Conservation (phyloP, 2,888 invertebrate genomes). For the Coenonympha glycerion region DNA sequence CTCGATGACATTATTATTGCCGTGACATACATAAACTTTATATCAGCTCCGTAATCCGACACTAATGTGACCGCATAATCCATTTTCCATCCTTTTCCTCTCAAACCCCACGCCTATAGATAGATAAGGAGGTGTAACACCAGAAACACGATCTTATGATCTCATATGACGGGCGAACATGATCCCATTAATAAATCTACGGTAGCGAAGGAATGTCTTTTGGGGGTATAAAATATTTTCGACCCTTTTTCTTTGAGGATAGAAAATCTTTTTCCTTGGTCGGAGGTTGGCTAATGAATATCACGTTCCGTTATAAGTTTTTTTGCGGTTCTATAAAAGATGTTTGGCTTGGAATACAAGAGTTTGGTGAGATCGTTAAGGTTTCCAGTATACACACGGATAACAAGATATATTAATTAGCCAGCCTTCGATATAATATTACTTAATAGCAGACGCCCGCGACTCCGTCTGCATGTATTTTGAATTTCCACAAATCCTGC, state of each 20-base stretch:
- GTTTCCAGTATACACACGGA: no score
- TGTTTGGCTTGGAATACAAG: slow-evolving; percentile 4
- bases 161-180: slow-evolving; percentile 24
- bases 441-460: no score
- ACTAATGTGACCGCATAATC: slow-evolving; percentile 21
- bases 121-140: slow-evolving; percentile 12
- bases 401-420: no score
- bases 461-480: no score
- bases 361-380: background rate
- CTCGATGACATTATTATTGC: slow-evolving; percentile 17
- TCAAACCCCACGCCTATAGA: background rate
- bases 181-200: slow-evolving; percentile 31
- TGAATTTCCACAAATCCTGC: no score
- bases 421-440: no score
- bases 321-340: slow-evolving; percentile 24
- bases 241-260: background rate
- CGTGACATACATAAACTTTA: slow-evolving; percentile 20
- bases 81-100: slow-evolving; percentile 10
- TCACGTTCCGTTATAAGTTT: slow-evolving; percentile 18
- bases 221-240: slow-evolving; percentile 4
- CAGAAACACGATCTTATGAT: slow-evolving; percentile 21
- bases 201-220: slow-evolving; percentile 19
- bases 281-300: slow-evolving; percentile 20
- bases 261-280: slow-evolving; percentile 5
- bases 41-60: slow-evolving; percentile 17